phyloP scores from a whole-genome alignment of 2,113 vertebrate genomes.

The Catharus bicknelli region DNA sequence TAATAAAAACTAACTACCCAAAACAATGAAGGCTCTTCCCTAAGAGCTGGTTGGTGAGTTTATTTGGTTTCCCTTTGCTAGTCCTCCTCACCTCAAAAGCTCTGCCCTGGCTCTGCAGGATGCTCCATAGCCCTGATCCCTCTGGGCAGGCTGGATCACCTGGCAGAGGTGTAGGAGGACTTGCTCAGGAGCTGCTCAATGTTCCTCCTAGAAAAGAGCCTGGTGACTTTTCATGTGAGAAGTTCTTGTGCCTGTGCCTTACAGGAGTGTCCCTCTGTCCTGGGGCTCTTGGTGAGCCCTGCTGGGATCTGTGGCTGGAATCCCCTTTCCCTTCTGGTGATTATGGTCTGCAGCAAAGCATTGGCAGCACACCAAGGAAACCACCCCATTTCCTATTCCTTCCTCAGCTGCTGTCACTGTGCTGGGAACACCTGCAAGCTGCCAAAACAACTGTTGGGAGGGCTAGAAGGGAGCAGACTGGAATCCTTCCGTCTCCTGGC shows the following conservation, averaged over 20 bases:
- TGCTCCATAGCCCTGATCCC: neutral
- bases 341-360: neutral
- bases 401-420: neutral
- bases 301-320: neutral
- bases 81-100: neutral
- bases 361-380: conserved; percentile 19
- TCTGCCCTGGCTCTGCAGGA: neutral
- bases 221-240: neutral
- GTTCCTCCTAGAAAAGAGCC: neutral
- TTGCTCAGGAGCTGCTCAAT: neutral
- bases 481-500: neutral
- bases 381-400: conserved; percentile 18
- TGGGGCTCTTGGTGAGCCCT: neutral
- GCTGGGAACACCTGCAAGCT: conserved; percentile 33
- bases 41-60: neutral
- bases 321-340: conserved; percentile 2
- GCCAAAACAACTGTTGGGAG: conserved; percentile 10
- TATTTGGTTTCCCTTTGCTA: neutral
- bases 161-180: neutral
- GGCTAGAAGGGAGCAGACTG: neutral
- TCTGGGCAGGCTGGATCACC: neutral
- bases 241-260: neutral
- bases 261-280: neutral
- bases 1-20: neutral
- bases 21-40: neutral